A percentile compares a stretch with the other conserved stretches of the same genome.
Conservation (phyloP, 2,888 invertebrate genomes). For the Philopedon plagiatum region DNA sequence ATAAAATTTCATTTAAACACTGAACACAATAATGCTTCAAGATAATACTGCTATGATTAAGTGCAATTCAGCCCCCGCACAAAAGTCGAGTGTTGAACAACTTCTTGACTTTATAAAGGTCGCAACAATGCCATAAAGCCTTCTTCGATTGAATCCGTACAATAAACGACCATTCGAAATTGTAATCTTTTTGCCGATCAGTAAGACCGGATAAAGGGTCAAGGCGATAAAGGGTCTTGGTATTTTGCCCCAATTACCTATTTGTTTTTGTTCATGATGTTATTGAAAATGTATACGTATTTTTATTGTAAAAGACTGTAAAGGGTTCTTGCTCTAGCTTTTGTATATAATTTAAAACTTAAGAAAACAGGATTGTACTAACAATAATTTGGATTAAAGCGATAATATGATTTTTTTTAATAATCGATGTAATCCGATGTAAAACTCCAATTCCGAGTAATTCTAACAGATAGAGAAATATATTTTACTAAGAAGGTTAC, state of each 20-base stretch:
- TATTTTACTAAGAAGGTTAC: too few relatives aligned
- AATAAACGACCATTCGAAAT: conserved; percentile 22
- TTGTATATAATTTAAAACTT: too few relatives aligned
- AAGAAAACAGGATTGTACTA: too few relatives aligned
- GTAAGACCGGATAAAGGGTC: neutral
- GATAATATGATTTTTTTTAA: too few relatives aligned
- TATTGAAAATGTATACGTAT: too few relatives aligned
- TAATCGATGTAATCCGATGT: too few relatives aligned
- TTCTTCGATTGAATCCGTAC: conserved; percentile 27
- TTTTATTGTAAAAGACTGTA: too few relatives aligned
- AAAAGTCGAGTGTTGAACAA: conserved; percentile 18
- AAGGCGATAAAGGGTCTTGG: neutral
- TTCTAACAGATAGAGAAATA: too few relatives aligned
- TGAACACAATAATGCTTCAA: neutral
- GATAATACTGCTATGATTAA: conserved; percentile 7
- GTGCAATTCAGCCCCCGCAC: neutral
- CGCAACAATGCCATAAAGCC: conserved; percentile 21
- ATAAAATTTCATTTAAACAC: too few relatives aligned
- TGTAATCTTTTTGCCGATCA: conserved; percentile 3
- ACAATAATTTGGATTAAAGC: too few relatives aligned
- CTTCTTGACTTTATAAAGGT: conserved; percentile 16
- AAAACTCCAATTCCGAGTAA: too few relatives aligned
- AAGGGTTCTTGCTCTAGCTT: too few relatives aligned
- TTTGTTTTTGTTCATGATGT: neutral
- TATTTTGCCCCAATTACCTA: neutral